Conservation (phyloP, 2,113 vertebrate genomes). For the Etia nguti region DNA sequence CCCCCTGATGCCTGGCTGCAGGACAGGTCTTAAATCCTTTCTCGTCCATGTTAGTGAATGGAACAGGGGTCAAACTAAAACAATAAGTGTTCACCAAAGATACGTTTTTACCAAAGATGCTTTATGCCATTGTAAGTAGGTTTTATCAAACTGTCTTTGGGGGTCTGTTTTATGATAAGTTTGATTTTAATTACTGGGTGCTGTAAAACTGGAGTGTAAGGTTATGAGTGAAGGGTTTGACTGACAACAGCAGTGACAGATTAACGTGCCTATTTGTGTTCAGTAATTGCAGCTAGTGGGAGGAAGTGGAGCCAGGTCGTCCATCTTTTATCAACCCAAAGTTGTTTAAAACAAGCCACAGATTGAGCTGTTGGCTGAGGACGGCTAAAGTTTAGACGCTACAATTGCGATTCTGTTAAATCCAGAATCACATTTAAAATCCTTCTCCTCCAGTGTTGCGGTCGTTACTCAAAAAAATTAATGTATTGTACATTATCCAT, state of each 20-base stretch:
- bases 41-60: background rate
- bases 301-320: background rate
- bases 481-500: background rate
- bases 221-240: background rate
- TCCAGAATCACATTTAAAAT: background rate
- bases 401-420: background rate
- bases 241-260: background rate
- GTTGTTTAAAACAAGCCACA: background rate
- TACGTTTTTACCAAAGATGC: background rate
- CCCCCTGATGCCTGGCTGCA: fast-evolving
- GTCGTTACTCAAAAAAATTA: background rate
- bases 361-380: background rate
- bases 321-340: background rate
- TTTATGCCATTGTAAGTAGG: background rate
- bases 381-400: background rate
- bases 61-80: background rate
- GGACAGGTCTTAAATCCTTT: background rate
- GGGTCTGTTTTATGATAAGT: background rate
- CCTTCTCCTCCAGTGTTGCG: background rate
- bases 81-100: background rate
- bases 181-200: background rate
- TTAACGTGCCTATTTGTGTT: background rate
- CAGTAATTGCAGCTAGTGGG: background rate
- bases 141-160: background rate
- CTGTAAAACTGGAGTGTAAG: background rate